phyloP scores from a whole-genome alignment of 2,113 vertebrate genomes.

The Eretmochelys imbricata region DNA sequence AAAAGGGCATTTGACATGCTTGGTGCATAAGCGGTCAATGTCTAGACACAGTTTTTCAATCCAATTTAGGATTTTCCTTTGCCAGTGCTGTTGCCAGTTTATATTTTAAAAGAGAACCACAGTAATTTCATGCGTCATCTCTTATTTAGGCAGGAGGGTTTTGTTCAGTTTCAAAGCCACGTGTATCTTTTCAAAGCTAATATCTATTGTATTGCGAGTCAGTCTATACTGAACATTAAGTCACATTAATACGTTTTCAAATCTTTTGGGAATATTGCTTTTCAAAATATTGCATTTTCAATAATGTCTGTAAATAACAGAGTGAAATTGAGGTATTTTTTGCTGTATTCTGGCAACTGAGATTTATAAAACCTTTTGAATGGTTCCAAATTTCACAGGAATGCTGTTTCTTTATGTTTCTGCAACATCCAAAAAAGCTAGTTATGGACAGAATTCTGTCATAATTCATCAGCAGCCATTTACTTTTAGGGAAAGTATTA shows the following conservation, averaged over 20 bases:
- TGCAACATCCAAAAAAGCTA: background rate
- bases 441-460: background rate
- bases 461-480: background rate
- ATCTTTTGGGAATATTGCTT: constrained; percentile 7
- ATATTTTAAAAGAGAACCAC: constrained; percentile 45
- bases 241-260: background rate
- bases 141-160: constrained; percentile 32
- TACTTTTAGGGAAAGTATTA: background rate
- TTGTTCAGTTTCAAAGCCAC: background rate
- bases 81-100: constrained; percentile 16
- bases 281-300: constrained; percentile 47
- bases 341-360: background rate
- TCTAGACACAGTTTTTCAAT: constrained; percentile 69
- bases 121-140: constrained; percentile 22
- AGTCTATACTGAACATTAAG: background rate
- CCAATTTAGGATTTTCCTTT: constrained; percentile 46
- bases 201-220: background rate
- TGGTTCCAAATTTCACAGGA: background rate
- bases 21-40: constrained; percentile 33
- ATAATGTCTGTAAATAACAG: background rate
- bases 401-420: background rate
- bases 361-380: background rate
- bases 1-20: constrained; percentile 61
- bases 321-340: constrained; percentile 26
- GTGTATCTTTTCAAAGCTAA: constrained; percentile 22